Percentiles rank a stretch among this genome's conserved stretches.
Evolutionary conservation across 2,888 invertebrate genomes (phyloP).

Genomic region (Brachyptera risi): DNA sequence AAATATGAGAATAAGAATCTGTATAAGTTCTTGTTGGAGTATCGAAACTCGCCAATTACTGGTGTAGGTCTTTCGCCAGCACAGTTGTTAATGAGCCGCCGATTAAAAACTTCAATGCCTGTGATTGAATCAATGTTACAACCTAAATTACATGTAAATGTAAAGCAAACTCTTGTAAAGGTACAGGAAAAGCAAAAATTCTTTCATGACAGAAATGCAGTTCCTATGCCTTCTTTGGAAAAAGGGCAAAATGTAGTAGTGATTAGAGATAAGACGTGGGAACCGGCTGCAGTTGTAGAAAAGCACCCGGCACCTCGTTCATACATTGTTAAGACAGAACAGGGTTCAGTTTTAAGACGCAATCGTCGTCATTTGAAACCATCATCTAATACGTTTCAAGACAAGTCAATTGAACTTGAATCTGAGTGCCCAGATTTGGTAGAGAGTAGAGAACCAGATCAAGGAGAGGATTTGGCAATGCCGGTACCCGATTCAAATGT

Average conservation of each 20-base stretch:
- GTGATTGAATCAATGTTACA: not conserved
- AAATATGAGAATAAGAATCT: not conserved
- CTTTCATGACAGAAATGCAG: not conserved
- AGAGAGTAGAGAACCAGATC: no score
- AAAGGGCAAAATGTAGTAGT: not conserved
- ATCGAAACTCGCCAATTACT: not conserved
- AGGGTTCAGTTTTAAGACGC: not conserved
- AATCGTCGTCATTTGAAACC: not conserved
- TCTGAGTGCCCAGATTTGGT: not conserved
- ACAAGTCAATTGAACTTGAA: not conserved
- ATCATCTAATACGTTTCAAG: not conserved
- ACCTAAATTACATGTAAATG: not conserved
- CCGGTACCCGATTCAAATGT: no score
- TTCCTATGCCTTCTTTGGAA: not conserved
- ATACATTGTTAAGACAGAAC: conserved; percentile 4
- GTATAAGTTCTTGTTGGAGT: not conserved
- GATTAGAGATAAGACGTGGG: not conserved
- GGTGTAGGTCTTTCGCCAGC: not conserved
- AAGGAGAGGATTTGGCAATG: no score
- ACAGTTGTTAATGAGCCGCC: not conserved
- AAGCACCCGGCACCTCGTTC: not conserved
- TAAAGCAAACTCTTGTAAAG: not conserved
- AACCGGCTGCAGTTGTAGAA: not conserved
- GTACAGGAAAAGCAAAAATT: not conserved
- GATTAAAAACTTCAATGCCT: not conserved